A percentile compares a stretch with the other conserved stretches of the same genome.
Evolutionary conservation across 1,140 invertebrate species (phyloP).

Genomic region (Nebria ingens): DNA sequence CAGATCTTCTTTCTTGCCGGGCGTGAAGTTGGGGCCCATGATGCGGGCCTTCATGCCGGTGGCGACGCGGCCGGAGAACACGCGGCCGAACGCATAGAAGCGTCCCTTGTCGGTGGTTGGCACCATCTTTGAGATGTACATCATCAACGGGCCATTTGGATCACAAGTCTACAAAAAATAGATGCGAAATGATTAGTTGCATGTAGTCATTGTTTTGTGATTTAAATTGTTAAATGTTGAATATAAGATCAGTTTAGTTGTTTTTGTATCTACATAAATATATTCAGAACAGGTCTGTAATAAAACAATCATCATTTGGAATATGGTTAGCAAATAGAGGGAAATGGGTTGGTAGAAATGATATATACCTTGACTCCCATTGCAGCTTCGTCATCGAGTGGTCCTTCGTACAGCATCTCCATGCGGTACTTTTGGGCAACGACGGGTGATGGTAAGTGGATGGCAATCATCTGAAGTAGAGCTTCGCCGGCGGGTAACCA

Average conservation of each 20-base stretch:
- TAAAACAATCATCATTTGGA: constrained; percentile 32
- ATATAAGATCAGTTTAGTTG: too few species aligned
- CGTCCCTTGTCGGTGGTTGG: constrained; percentile 98
- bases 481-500: constrained; percentile 99
- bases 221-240: too few species aligned
- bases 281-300: constrained; percentile 40
- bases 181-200: too few species aligned
- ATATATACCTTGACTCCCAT: constrained; percentile 63
- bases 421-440: constrained; percentile 98
- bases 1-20: constrained; percentile 98
- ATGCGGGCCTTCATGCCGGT: constrained; percentile 96
- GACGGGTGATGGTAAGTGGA: constrained; percentile 97
- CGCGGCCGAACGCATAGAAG: constrained; percentile 99
- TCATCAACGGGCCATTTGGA: constrained; percentile 95
- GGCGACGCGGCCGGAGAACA: constrained; percentile 91
- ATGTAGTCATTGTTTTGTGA: too few species aligned
- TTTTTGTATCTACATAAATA: constrained; percentile 19
- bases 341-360: neutral
- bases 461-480: constrained; percentile 99
- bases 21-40: constrained; percentile 96
- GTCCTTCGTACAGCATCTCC: constrained; percentile 98
- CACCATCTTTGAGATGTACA: constrained; percentile 99
- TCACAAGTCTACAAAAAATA: constrained; percentile 75
- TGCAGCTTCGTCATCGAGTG: constrained; percentile 93
- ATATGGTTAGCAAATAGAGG: neutral